Percentiles rank a stretch among this genome's conserved stretches.
Conservation (phyloP, 2,113 vertebrate species). For the Plecotus auritus region DNA sequence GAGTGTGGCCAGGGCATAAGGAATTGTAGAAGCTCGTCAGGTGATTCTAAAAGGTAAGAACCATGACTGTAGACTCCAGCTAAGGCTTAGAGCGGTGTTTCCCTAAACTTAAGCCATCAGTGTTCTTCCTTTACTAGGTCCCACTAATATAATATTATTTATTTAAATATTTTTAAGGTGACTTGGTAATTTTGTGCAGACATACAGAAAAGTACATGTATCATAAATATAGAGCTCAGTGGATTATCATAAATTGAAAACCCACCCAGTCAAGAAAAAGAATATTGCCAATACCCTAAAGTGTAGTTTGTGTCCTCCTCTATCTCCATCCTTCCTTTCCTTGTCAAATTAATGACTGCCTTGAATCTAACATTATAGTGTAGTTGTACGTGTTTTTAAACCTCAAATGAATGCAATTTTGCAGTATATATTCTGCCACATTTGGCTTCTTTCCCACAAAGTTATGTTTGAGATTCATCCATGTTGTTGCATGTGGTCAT, state of each 20-base stretch:
- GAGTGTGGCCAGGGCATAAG: no score
- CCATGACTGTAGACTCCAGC: background rate
- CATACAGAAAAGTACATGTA: background rate
- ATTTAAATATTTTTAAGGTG: background rate
- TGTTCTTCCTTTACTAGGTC: background rate
- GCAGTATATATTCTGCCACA: background rate
- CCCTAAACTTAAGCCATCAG: no score
- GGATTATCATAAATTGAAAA: background rate
- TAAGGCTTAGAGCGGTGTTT: background rate
- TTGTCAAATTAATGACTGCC: background rate
- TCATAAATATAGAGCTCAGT: background rate
- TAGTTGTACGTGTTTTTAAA: background rate
- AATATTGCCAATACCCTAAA: background rate
- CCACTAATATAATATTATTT: background rate
- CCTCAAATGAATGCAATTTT: background rate
- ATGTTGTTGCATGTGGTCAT: background rate
- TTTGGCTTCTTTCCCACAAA: background rate
- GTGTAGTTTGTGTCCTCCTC: background rate
- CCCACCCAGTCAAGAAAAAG: background rate
- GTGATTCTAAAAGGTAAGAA: background rate
- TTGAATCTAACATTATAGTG: background rate
- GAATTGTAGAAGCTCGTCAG: no score
- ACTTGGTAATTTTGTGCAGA: background rate
- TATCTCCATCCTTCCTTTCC: background rate
- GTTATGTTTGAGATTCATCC: background rate